phyloP scores from a whole-genome alignment of 2,113 vertebrate species.

The Neopipo cinnamomea region DNA sequence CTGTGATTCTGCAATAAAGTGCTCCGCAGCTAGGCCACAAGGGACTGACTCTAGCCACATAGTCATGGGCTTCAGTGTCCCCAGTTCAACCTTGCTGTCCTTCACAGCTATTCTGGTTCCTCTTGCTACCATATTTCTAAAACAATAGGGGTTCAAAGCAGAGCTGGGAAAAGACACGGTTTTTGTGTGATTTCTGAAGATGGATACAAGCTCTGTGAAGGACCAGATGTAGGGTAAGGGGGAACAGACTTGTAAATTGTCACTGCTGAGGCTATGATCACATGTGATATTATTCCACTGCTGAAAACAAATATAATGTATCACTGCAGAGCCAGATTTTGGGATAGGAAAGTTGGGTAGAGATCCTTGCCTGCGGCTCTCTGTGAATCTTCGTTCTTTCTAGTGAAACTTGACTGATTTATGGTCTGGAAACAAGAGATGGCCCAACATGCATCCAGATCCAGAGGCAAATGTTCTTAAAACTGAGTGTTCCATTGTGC shows the following conservation, averaged over 20 bases:
- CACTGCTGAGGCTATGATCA: not conserved
- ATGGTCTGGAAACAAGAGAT: constrained; percentile 28
- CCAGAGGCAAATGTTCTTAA: constrained; percentile 39
- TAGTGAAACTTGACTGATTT: constrained; percentile 30
- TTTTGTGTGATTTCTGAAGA: not conserved
- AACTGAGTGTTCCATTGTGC: constrained; percentile 7
- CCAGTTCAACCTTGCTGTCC: not conserved
- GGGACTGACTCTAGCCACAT: fast-evolving
- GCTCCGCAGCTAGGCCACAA: not conserved
- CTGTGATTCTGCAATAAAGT: not conserved
- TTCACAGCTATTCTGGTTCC: not conserved
- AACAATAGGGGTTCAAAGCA: not conserved
- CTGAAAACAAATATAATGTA: constrained; percentile 8
- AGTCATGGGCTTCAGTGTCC: not conserved
- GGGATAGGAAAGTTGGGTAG: constrained; percentile 22
- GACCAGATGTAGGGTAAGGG: not conserved
- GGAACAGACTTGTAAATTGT: not conserved
- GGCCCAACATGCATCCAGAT: constrained; percentile 1
- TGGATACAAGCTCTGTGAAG: not conserved
- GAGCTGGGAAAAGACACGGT: not conserved
- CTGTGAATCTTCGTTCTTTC: not conserved
- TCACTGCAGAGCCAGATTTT: not conserved
- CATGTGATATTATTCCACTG: not conserved
- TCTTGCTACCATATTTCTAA: not conserved
- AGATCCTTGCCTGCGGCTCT: constrained; percentile 8